These are phyloP conservation scores for Drosophila greeni DNA, from an alignment of 2,888 invertebrate species.

Conservation along the genomic window DNA sequence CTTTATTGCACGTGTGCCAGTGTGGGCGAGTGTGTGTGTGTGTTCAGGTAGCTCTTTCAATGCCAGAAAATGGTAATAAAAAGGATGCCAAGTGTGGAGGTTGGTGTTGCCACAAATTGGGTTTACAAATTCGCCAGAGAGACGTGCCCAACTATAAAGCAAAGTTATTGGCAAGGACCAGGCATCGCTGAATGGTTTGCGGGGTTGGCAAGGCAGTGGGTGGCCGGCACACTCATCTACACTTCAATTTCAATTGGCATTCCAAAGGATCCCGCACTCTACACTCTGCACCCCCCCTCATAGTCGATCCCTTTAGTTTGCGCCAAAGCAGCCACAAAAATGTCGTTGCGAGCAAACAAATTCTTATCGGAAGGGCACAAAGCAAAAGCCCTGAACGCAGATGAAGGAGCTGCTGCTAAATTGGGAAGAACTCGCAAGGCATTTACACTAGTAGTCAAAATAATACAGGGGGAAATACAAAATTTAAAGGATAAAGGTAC, in stretches of 20 bases:
- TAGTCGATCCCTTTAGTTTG: constrained; percentile 31
- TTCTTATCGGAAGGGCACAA: constrained; percentile 65
- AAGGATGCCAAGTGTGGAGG: constrained; percentile 36
- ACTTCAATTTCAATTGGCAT: constrained; percentile 73
- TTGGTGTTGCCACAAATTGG: constrained; percentile 54
- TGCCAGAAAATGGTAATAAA: constrained; percentile 52
- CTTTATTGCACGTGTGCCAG: constrained; percentile 25
- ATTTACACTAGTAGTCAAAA: constrained; percentile 16
- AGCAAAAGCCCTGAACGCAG: constrained; percentile 32
- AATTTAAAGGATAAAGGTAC: neutral
- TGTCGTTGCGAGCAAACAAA: constrained; percentile 65
- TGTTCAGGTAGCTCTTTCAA: constrained; percentile 46
- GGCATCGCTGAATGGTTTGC: constrained; percentile 10
- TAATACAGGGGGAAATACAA: neutral
- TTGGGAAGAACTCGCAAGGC: constrained; percentile 2
- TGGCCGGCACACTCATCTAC: constrained; percentile 52
- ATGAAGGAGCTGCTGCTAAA: constrained; percentile 41
- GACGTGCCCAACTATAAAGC: constrained; percentile 51
- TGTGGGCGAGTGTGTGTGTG: constrained; percentile 24
- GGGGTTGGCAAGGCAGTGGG: neutral
- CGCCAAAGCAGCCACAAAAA: constrained; percentile 64
- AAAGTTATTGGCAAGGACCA: constrained; percentile 48
- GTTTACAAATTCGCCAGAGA: constrained; percentile 47
- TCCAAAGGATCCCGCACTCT: constrained; percentile 40
- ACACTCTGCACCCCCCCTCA: neutral